These are phyloP conservation scores for Notoglanidium macrostoma DNA, from an alignment of 2,797 vertebrate genomes.

Conservation along the genomic window DNA sequence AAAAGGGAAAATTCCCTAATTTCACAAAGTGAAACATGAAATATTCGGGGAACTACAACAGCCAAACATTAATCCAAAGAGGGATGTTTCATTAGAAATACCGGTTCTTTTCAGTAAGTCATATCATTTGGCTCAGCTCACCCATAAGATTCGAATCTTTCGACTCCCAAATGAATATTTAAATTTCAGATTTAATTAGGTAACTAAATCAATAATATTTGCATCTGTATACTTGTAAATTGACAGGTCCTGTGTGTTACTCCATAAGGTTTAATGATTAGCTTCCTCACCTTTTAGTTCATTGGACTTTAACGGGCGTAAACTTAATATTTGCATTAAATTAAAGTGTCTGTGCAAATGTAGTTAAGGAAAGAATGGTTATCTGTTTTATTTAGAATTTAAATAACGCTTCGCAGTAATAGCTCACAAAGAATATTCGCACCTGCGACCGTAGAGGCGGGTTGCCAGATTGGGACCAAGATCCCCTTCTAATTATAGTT, in stretches of 20 bases:
- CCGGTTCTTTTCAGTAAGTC: background rate
- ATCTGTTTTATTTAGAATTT: too few relatives aligned
- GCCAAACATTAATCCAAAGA: background rate
- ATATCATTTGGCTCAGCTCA: background rate
- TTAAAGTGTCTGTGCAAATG: background rate
- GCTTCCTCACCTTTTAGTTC: background rate
- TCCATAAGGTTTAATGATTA: background rate
- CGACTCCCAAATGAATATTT: background rate
- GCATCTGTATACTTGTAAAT: background rate
- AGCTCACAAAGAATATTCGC: too few relatives aligned
- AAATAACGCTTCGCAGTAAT: too few relatives aligned
- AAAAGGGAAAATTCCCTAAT: background rate
- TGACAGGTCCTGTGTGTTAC: background rate
- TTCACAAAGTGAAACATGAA: background rate
- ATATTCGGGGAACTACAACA: background rate
- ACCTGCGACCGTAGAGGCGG: too few relatives aligned
- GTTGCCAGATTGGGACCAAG: background rate
- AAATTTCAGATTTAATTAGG: background rate
- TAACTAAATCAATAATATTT: background rate
- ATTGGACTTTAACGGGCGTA: background rate
- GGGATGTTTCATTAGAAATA: background rate
- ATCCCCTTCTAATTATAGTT: background rate
- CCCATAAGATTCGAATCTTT: background rate
- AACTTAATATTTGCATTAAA: background rate
- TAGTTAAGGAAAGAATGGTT: background rate